These are phyloP conservation scores for Xenopus petersii DNA, from an alignment of 2,797 vertebrate genomes.

Conservation along the genomic window DNA sequence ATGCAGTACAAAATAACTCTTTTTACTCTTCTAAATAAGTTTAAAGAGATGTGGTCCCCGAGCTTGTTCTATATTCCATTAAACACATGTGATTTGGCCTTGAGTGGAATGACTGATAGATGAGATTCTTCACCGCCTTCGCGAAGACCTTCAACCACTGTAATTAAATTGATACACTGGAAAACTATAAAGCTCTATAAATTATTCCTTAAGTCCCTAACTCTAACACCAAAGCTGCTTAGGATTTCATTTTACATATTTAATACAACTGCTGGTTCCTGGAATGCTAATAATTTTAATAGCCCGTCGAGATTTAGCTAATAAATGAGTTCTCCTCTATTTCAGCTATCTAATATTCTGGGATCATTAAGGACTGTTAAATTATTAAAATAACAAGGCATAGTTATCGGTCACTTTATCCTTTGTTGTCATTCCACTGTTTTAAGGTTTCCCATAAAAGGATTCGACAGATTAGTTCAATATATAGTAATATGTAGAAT, in stretches of 20 bases:
- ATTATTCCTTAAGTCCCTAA: slow-evolving; percentile 13
- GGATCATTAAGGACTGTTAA: slow-evolving; percentile 25
- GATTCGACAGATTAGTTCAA: slow-evolving; percentile 15
- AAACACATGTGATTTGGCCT: no score
- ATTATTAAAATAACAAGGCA: slow-evolving; percentile 30
- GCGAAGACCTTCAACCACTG: slow-evolving; percentile 3
- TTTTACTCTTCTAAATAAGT: no score
- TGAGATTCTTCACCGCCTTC: neutral
- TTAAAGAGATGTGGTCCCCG: no score
- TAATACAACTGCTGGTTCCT: slow-evolving; percentile 16
- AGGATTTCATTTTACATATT: slow-evolving; percentile 5
- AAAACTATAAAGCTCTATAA: slow-evolving; percentile 14
- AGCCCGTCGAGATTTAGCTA: slow-evolving; percentile 18
- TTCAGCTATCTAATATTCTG: slow-evolving; percentile 23
- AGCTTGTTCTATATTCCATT: no score
- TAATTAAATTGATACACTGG: slow-evolving; percentile 22
- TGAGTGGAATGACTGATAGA: neutral
- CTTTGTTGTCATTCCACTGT: slow-evolving; percentile 26
- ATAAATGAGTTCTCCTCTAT: slow-evolving; percentile 21
- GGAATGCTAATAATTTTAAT: slow-evolving; percentile 39
- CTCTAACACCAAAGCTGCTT: slow-evolving; percentile 18
- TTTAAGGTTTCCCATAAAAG: slow-evolving; percentile 7
- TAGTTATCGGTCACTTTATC: slow-evolving; percentile 16
- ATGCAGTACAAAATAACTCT: no score
- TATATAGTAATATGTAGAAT: no score